Percentiles rank a stretch among this genome's conserved stretches.
Evolutionary conservation across 2,888 invertebrate genomes (phyloP).

Genomic region (Pharmacophagus antenor): DNA sequence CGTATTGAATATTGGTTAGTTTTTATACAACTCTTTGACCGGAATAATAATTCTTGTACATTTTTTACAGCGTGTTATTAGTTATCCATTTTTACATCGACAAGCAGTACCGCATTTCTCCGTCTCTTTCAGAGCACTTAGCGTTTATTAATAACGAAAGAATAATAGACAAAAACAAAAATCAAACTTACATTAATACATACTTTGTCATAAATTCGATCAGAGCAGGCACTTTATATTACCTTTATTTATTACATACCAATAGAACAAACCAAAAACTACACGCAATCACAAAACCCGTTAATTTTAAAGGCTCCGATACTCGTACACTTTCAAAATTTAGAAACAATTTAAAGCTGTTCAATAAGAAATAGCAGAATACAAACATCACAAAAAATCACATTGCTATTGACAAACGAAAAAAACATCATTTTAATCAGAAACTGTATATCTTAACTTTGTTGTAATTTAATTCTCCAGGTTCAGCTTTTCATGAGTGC

Average conservation of each 20-base stretch:
- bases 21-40: too few species aligned
- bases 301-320: conserved; percentile 16
- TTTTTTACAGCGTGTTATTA: neutral
- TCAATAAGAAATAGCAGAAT: neutral
- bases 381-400: neutral
- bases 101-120: conserved; percentile 15
- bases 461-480: neutral
- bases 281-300: conserved; percentile 24
- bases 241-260: conserved; percentile 23
- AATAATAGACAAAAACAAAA: conserved; percentile 30
- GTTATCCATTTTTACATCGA: neutral
- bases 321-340: conserved; percentile 6
- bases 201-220: conserved; percentile 48
- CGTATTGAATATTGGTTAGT: too few species aligned
- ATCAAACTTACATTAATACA: conserved; percentile 37
- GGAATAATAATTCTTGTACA: too few species aligned
- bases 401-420: neutral
- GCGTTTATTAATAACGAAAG: conserved; percentile 30
- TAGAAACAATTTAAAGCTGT: conserved; percentile 21
- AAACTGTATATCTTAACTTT: neutral
- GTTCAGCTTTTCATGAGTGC: neutral
- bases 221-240: conserved; percentile 32
- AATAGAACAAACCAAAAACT: conserved; percentile 23
- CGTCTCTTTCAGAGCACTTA: conserved; percentile 28
- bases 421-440: neutral